phyloP scores from a whole-genome alignment of 2,113 vertebrate genomes.

The Scytalopus superciliaris region DNA sequence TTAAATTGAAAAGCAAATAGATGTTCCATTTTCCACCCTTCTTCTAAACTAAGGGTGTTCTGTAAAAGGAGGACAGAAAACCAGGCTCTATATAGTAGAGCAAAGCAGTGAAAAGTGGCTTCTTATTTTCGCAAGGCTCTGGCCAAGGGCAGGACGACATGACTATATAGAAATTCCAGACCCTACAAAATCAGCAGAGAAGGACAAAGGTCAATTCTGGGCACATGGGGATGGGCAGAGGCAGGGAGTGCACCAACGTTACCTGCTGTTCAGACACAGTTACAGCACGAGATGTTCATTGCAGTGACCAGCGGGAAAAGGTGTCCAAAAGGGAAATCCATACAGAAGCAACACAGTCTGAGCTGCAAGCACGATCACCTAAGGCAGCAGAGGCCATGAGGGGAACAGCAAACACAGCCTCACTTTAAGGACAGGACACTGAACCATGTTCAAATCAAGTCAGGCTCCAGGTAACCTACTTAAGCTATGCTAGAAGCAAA shows the following conservation, averaged over 20 bases:
- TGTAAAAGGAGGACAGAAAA: not conserved
- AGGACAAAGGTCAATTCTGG: fast-evolving
- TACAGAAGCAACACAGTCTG: fast-evolving
- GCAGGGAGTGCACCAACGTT: not conserved
- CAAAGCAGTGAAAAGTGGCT: not conserved
- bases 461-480: not conserved
- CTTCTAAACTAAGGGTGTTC: not conserved
- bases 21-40: not conserved
- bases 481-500: not conserved
- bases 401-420: not conserved
- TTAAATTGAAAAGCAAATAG: not conserved
- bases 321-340: not conserved
- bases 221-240: not conserved
- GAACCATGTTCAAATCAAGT: not conserved
- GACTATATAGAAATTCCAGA: not conserved
- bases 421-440: not conserved
- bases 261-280: not conserved
- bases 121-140: not conserved
- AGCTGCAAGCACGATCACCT: not conserved
- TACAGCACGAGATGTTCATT: not conserved
- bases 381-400: not conserved
- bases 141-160: not conserved
- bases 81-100: not conserved
- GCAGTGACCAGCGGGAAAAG: not conserved
- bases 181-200: not conserved